Percentiles rank a stretch among this genome's conserved stretches.
These are phyloP conservation scores for Musca vetustissima DNA, from an alignment of 1,140 invertebrate species.

Conservation along the genomic window DNA sequence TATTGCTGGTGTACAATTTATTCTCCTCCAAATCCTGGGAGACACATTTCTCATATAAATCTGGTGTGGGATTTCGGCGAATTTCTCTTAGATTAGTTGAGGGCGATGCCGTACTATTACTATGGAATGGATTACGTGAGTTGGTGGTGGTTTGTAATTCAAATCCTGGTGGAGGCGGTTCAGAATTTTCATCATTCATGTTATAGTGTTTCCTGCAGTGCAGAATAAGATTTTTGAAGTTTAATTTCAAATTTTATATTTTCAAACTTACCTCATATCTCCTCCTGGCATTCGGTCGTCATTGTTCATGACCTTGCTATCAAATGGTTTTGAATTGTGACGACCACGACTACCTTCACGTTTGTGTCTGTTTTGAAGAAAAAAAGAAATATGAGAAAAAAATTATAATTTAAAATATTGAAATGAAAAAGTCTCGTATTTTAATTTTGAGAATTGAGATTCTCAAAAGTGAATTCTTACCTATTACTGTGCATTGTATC, in stretches of 20 bases:
- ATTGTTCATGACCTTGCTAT: background rate
- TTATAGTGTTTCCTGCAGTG: background rate
- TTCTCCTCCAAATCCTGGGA: slow-evolving; percentile 6
- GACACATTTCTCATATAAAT: slow-evolving; percentile 8
- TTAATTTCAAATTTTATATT: background rate
- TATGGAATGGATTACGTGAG: slow-evolving; percentile 19
- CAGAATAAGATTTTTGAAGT: background rate
- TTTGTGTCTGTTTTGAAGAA: background rate
- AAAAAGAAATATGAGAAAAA: background rate
- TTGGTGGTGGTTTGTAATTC: slow-evolving; percentile 36
- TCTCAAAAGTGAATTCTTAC: background rate
- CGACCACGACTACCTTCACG: too few species aligned
- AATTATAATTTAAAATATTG: too few species aligned
- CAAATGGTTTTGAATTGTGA: slow-evolving; percentile 1
- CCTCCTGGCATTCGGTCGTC: slow-evolving; percentile 18
- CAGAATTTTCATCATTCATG: slow-evolving; percentile 46
- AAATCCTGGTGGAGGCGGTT: slow-evolving; percentile 60
- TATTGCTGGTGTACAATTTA: slow-evolving; percentile 5
- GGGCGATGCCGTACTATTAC: background rate
- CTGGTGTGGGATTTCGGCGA: background rate
- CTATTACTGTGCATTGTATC: slow-evolving; percentile 1
- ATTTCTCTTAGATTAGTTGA: background rate
- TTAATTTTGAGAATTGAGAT: too few species aligned
- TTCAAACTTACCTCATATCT: background rate
- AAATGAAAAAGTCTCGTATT: too few species aligned